Evolutionary conservation across 2,113 vertebrate species (phyloP).

Genomic region (Shinisaurus crocodilurus): DNA sequence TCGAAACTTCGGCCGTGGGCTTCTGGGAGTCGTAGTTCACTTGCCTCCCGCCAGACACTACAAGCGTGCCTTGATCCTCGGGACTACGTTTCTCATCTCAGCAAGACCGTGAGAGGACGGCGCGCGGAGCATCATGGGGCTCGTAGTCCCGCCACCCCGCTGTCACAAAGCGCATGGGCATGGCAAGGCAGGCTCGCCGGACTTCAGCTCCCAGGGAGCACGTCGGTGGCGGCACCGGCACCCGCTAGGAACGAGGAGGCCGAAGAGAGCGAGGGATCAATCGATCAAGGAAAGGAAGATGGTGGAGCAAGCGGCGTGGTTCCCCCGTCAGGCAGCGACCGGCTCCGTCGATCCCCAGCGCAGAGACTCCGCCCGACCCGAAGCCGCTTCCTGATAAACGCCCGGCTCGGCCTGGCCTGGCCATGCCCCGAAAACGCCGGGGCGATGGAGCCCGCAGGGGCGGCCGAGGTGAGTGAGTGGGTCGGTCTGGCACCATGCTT

Average conservation of each 20-base stretch:
- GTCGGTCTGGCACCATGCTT: too few relatives aligned
- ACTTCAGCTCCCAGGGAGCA: conserved; percentile 37
- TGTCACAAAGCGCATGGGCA: conserved; percentile 14
- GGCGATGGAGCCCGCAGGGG: conserved; percentile 56
- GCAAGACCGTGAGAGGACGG: background rate
- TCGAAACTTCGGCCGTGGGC: background rate
- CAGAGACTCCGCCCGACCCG: conserved; percentile 44
- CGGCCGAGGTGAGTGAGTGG: conserved; percentile 42
- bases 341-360: conserved; percentile 24
- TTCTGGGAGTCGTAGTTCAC: conserved; percentile 23
- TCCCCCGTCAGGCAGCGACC: conserved; percentile 41
- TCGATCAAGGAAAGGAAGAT: conserved; percentile 61
- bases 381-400: conserved; percentile 6
- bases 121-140: conserved; percentile 27
- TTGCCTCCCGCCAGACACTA: background rate
- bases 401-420: background rate
- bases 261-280: conserved; percentile 41
- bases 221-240: conserved; percentile 17
- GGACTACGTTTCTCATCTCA: conserved; percentile 4
- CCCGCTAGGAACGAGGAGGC: background rate
- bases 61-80: background rate
- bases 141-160: background rate
- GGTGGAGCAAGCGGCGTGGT: conserved; percentile 66
- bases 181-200: background rate
- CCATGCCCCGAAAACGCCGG: conserved; percentile 70